Base-by-base conservation (phyloP, 2,113 vertebrate species). In the Baryphthengus martii region DNA sequence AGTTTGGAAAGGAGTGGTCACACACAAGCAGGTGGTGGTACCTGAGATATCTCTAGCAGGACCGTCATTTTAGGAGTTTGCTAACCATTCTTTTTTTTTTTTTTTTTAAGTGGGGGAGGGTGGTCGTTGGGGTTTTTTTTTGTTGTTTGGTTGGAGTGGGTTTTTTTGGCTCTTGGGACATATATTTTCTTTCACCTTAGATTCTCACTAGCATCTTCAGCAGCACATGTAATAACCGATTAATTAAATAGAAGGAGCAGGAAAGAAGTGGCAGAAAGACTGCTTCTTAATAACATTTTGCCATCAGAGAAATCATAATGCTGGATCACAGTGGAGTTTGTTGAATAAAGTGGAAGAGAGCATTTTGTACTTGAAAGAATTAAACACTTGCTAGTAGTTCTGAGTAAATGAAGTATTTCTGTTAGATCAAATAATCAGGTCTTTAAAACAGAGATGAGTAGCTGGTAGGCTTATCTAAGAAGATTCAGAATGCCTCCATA, bases 91-190 rank as follows among this genome's bases (percentile, higher is more conserved):
- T 31, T 49, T 62, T 79, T 50, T 17, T 24, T 0, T 9, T 31
- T 45, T 58, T 24, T n/a, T n/a, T n/a, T n/a, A n/a, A n/a, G n/a
- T n/a, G n/a, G n/a, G n/a, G n/a, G n/a, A n/a, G n/a, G n/a, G 3
- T 6, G 2, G 7, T 39, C 6, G 24, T 9, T n/a, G 29, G 2
- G 1, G 5, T 28, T 72, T 23, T 28, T 72, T 23, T 50, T 58
- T 50, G 1, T 29, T 66, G 17, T 13, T 14, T 45, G 7, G 11
- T 8, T 55, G 7, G 7, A n/a, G n/a, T n/a, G 3, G 5, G 0
- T 0, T 29, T n/a, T 50, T 71, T 75, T 59, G 40, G 68, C 1
- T 39, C 19, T 63, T 79, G 67, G 50, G 17, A 37, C 17, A 5
- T 67, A 40, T 28, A 42, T 45, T 75, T 49, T 53, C 19, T 58